Base-by-base conservation (phyloP, 2,113 vertebrate species). In the Noturus placidus region DNA sequence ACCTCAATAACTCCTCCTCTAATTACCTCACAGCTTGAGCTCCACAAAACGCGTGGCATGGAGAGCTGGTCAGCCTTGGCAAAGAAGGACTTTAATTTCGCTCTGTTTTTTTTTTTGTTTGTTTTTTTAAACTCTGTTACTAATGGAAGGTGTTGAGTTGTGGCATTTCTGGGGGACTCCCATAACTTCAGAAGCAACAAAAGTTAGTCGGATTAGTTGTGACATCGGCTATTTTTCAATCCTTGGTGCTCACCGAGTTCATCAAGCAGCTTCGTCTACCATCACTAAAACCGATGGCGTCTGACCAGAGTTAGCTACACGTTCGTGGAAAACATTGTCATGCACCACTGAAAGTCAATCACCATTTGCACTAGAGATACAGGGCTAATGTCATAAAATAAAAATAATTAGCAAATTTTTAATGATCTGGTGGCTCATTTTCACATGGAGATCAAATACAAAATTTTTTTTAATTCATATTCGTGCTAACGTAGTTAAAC, bases 271-370 rank as follows among this genome's bases (percentile, higher is more conserved):
- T 54, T 86, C 10, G n/a, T 76, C 17, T 13, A 14, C 46, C 6
- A 52, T 82, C 84, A 65, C 56, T 50, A 38, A 82, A 85, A 82
- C n/a, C 59, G 1, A 54, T 42, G 46, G 22, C 56, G 2, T 77
- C 91, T 92, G 92, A 92, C 92, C 93, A 77, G 38, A 63, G 42
- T 78, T 86, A 78, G 59, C 30, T 54, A 33, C 61, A 42, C 30
- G 4, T 67, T 42, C 50, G n/a, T 67, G 76, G 59, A 86, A 19
- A 80, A 38, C 61, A 80, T 63, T 22, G 33, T 52, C 65, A 52
- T 38, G 52, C n/a, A 35, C 2, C 46, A 69, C 76, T 79, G 74
- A 86, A 80, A 33, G 19, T 80, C 46, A 17, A 80, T 35, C 54
- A 35, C 19, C 30, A 35, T 56, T 27, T 79, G 52, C 14, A 6